Evolutionary conservation across 2,797 vertebrate genomes (phyloP).

Genomic region (Mergus octosetaceus): DNA sequence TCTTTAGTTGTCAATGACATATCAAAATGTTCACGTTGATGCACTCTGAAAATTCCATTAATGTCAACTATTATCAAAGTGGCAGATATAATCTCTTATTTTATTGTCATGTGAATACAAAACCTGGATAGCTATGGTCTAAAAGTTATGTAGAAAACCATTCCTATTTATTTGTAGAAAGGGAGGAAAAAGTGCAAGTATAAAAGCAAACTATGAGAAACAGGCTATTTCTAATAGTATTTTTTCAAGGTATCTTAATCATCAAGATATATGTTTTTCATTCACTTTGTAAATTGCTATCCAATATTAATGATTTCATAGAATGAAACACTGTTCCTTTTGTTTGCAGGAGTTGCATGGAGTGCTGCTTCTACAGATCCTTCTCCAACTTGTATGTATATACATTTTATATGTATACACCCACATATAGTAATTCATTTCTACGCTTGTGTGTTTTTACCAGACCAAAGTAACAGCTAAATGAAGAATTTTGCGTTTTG

Average conservation of each 20-base stretch:
- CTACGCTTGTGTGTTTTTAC: not conserved
- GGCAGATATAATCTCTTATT: not conserved
- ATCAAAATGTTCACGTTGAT: not conserved
- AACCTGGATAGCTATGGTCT: not conserved
- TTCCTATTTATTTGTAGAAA: not conserved
- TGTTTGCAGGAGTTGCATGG: not conserved
- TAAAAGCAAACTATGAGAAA: not conserved
- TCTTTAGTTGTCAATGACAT: not conserved
- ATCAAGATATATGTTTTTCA: not conserved
- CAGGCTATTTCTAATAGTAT: not conserved
- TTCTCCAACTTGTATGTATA: not conserved
- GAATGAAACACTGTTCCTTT: not conserved
- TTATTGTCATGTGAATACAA: not conserved
- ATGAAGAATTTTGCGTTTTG: slow-evolving; percentile 9
- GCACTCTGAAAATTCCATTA: not conserved
- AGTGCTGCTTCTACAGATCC: not conserved
- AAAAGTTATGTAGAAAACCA: not conserved
- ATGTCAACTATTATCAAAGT: not conserved
- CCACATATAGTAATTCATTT: not conserved
- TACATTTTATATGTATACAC: not conserved
- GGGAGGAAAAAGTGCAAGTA: not conserved
- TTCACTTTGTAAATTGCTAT: not conserved
- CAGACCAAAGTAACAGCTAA: not conserved
- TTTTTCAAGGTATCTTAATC: not conserved
- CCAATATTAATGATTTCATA: not conserved